A percentile compares a stretch with the other conserved stretches of the same genome.
phyloP scores from a whole-genome alignment of 92 coral and sea anemone species.

The Pocillopora meandrina region DNA sequence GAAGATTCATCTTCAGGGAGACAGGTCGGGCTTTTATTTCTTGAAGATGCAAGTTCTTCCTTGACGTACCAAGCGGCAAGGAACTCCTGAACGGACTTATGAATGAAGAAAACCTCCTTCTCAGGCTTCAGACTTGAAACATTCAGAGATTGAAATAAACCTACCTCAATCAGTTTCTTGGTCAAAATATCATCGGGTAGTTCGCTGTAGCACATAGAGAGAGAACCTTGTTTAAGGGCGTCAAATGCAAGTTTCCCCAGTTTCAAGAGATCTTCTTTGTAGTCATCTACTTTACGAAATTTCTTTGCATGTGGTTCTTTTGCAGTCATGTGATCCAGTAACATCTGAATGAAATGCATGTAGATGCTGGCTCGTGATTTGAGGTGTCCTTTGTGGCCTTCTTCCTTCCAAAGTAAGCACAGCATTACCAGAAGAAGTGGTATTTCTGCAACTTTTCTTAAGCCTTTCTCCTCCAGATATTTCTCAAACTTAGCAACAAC shows the following conservation, averaged over 20 bases:
- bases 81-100: slow-evolving; percentile 1
- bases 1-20: background rate
- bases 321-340: background rate
- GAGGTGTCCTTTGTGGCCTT: background rate
- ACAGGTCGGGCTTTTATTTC: background rate
- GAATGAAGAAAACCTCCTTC: background rate
- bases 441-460: background rate
- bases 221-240: background rate
- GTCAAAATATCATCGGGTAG: background rate
- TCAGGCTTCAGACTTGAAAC: background rate
- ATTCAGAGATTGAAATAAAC: background rate
- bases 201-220: background rate
- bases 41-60: background rate
- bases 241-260: background rate
- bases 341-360: background rate
- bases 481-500: background rate
- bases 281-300: background rate
- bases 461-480: background rate
- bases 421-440: slow-evolving; percentile 7
- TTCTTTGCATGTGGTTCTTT: background rate
- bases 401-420: background rate
- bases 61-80: slow-evolving; percentile 3
- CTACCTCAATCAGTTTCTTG: background rate
- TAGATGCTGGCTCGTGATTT: background rate
- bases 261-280: background rate